A percentile compares a stretch with the other conserved stretches of the same genome.
Conservation (phyloP, 2,113 vertebrate species). For the Saguinus imperator region DNA sequence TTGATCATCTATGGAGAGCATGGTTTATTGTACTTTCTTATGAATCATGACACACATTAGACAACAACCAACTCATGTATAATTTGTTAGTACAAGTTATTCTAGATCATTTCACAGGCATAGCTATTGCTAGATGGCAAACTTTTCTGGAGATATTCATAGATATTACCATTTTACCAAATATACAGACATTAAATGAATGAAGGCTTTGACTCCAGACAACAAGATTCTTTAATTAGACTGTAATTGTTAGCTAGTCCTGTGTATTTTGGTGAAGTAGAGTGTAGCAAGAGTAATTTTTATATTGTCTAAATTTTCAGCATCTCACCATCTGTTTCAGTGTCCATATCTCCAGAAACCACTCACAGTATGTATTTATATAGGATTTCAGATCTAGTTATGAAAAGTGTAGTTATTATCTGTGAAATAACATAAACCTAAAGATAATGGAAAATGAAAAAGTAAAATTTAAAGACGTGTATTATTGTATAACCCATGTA, state of each 20-base stretch:
- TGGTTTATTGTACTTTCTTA: background rate
- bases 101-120: background rate
- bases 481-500: background rate
- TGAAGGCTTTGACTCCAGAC: background rate
- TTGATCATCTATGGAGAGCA: background rate
- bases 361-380: background rate
- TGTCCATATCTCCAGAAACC: background rate
- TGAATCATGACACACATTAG: background rate
- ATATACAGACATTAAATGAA: background rate
- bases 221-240: background rate
- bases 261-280: background rate
- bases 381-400: background rate
- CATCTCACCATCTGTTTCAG: background rate
- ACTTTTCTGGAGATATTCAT: background rate
- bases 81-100: background rate
- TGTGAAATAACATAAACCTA: background rate
- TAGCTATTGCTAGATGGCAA: background rate
- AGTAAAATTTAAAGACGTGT: background rate
- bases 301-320: background rate
- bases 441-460: background rate
- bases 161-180: background rate
- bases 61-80: background rate
- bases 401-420: background rate
- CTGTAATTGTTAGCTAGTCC: background rate
- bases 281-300: background rate